A percentile compares a stretch with the other conserved stretches of the same genome.
Conservation (phyloP, 1,140 invertebrate species). For the Drosophila orosa region DNA sequence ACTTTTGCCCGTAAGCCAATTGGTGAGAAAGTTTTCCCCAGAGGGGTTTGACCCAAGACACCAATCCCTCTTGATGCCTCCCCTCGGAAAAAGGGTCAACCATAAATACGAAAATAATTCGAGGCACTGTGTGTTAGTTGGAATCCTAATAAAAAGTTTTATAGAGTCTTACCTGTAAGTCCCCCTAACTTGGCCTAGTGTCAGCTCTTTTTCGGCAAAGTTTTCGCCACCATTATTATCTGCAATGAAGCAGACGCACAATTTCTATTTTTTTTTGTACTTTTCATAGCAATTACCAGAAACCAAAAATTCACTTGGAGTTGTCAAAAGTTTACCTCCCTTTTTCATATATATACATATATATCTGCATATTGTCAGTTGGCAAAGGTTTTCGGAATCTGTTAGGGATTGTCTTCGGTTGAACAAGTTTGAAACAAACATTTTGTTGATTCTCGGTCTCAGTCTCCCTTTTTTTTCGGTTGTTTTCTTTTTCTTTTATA, state of each 20-base stretch:
- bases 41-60: conserved; percentile 9
- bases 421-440: conserved; percentile 69
- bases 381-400: conserved; percentile 21
- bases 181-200: conserved; percentile 62
- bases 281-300: conserved; percentile 67
- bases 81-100: conserved; percentile 50
- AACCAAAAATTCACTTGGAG: conserved; percentile 47
- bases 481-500: conserved; percentile 11
- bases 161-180: conserved; percentile 58
- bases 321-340: conserved; percentile 6
- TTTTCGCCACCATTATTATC: conserved; percentile 70
- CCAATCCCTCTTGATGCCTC: neutral
- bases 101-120: conserved; percentile 79
- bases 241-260: conserved; percentile 69
- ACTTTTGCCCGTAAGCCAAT: conserved; percentile 71
- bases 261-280: conserved; percentile 27
- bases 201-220: conserved; percentile 44
- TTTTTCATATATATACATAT: neutral
- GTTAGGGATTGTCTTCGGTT: conserved; percentile 53
- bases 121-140: conserved; percentile 47
- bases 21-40: conserved; percentile 58
- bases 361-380: conserved; percentile 19
- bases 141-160: conserved; percentile 72
- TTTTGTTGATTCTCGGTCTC: conserved; percentile 47
- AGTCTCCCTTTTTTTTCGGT: conserved; percentile 1